Evolutionary conservation across 2,888 invertebrate genomes (phyloP), one percentile per base, ranked within the genome.

Genomic region (Standfussiana lucernea): DNA sequence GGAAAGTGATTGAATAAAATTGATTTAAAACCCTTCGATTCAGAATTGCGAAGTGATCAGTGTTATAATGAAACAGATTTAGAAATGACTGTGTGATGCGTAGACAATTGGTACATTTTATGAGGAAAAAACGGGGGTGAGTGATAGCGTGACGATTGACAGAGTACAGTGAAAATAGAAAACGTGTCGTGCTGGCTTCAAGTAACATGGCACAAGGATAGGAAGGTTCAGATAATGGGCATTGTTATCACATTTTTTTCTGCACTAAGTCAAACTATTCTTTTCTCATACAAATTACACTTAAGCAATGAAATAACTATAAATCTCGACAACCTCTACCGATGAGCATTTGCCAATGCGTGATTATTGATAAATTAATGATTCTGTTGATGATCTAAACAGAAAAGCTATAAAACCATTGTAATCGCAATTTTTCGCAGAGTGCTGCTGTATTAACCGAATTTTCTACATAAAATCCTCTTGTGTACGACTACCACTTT

Each of bases 1-100:
- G 6, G 37, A 64, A 56, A 24, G 28, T 59, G 61, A 70, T 47
- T 2, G 13, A 65, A 79, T 50, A 7, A 35, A 66, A 72, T 50
- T 42, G 7, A 65, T 70, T 50, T 35, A 37, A 18, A 64, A 37
- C 11, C 15, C 21, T 77, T 64, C 32, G 15, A 32, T 77, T 45
- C 8, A 8, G n/a, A 64, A 45, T 50, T 53, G 28, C 11, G 1
- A n/a, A 28, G 3, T 18, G 21, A 50, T 62, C n/a, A 5, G 32
- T 7, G 28, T 18, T 37, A 10, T 18, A n/a, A 8, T 35, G 0
- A 50, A 21, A 11, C 7, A 32, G 62, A 37, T 42, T 64, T 72
- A 40, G 2, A 72, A 11, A 7, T 21, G 28, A n/a, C n/a, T 50
- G 13, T 50, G 28, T 37, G 47, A 47, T 37, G 11, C 21, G 11